Base-by-base conservation (phyloP, 2,888 invertebrate species). In the Trisateles emortualis region DNA sequence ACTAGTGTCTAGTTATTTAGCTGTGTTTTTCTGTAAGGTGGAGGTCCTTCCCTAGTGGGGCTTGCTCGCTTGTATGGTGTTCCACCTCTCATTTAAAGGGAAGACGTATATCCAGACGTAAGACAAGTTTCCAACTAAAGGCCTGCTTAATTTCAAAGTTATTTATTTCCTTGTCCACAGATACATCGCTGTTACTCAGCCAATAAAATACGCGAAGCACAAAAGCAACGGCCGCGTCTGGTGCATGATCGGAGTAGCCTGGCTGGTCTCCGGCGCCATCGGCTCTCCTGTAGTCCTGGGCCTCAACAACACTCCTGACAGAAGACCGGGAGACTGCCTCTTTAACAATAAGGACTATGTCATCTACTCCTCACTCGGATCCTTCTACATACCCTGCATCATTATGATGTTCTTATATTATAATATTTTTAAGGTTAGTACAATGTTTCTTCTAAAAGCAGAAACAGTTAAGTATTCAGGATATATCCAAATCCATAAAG, bases 321-420 rank as follows among this genome's bases (percentile, higher is more conserved):
- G 98, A 64, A 94, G 95, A 68, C 95, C 96, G 45, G 95, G 96
- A 82, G 95, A 96, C 79, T 99, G 99, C 92, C 95, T 97, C 72
- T 99, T 99, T 94, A 99, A 99, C 92, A 99, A 99, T 93, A 97
- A 98, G 59, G 98, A 99, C 93, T 99, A 99, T 90, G 98, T 99
- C 81, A 97, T 99, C 78, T 98, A 98, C 91, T 99, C 99, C 5
- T 99, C 99, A 53, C 94, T 99, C 71, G 98, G 98, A 62, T 99
- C 99, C 72, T 99, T 99, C 95, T 99, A 99, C 92, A 98, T 99
- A 79, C 99, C 99, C 24, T 98, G 99, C 86, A 96, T 99, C 82
- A 97, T 99, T 76, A 99, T 99, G 98, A 97, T 99, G 88, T 97
- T 98, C 87, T 95, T 99, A 59, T 99, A 99, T 90, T 98, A 97